Evolutionary conservation across 1,140 invertebrate genomes (phyloP).

Genomic region (Brachionus plicatilis): DNA sequence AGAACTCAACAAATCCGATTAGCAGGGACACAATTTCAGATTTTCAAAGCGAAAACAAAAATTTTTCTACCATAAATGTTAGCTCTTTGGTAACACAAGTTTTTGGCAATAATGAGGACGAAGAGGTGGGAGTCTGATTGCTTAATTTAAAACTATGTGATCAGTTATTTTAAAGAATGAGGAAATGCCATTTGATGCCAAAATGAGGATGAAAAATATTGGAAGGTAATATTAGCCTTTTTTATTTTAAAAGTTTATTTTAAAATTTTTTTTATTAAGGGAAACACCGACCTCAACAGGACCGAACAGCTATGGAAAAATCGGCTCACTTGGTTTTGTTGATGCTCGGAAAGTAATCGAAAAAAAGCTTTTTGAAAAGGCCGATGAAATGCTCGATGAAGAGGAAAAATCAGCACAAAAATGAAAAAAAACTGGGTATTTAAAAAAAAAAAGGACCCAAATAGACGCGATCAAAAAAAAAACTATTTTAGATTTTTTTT

Average conservation of each 20-base stretch:
- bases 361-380: neutral
- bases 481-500: neutral
- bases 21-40: neutral
- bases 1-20: neutral
- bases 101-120: neutral
- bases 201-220: slow-evolving; percentile 5
- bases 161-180: neutral
- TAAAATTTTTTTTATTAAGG: neutral
- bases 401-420: neutral
- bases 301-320: slow-evolving; percentile 22
- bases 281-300: slow-evolving; percentile 9
- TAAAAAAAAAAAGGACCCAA: too few relatives aligned
- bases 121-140: neutral
- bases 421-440: neutral
- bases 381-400: neutral
- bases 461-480: too few relatives aligned
- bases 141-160: neutral
- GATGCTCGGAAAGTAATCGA: neutral
- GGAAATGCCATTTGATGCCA: neutral
- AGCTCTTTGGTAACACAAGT: neutral
- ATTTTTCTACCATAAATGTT: neutral
- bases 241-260: neutral
- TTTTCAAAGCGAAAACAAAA: neutral
- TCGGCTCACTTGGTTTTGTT: neutral
- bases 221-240: neutral